Conservation (phyloP, 2,113 vertebrate species). For the Ellobius talpinus region DNA sequence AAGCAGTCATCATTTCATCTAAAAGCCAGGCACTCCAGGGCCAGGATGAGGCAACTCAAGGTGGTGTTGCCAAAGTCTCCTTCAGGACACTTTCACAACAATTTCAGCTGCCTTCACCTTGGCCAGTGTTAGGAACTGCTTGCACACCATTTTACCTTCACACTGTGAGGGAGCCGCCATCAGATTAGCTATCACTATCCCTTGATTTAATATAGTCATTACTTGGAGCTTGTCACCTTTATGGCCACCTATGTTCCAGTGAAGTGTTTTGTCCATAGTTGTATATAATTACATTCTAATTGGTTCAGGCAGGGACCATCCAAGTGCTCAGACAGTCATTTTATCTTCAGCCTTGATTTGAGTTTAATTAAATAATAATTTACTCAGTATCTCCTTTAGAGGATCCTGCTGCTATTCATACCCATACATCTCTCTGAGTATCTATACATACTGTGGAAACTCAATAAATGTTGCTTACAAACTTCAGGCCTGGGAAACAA, state of each 20-base stretch:
- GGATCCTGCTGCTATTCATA: conserved; percentile 3
- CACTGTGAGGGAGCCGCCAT: neutral
- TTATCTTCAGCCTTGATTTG: conserved; percentile 72
- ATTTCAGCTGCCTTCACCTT: neutral
- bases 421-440: conserved; percentile 58
- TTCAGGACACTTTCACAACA: neutral
- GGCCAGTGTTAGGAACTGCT: neutral
- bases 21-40: neutral
- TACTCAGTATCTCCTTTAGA: conserved; percentile 61
- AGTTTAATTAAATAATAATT: conserved; percentile 82
- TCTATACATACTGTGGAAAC: conserved; percentile 54
- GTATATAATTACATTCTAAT: conserved; percentile 60
- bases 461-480: conserved; percentile 58
- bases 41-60: neutral
- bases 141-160: conserved; percentile 1
- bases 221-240: conserved; percentile 50
- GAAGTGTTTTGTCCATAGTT: conserved; percentile 57
- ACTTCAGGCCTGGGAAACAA: conserved; percentile 31
- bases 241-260: conserved; percentile 10
- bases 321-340: conserved; percentile 35
- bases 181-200: conserved; percentile 64
- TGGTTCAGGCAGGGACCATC: conserved; percentile 47
- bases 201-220: conserved; percentile 71
- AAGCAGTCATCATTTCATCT: neutral
- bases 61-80: neutral